Conservation (phyloP, 2,113 vertebrate genomes). For the Scomber japonicus region DNA sequence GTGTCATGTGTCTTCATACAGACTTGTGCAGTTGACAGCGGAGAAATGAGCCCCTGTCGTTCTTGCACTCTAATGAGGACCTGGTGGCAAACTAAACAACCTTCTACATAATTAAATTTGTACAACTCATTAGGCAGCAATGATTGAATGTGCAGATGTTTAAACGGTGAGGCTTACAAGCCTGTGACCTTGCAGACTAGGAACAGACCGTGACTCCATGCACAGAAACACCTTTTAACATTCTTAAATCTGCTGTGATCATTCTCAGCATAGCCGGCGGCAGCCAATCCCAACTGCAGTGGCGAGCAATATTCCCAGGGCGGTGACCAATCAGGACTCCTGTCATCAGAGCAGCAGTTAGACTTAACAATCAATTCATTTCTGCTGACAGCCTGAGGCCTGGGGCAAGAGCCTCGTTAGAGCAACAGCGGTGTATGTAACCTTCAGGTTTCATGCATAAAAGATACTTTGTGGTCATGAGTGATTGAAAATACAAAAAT, state of each 20-base stretch:
- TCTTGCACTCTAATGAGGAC: conserved; percentile 37
- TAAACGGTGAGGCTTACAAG: conserved; percentile 17
- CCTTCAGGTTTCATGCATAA: conserved; percentile 33
- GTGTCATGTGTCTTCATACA: neutral
- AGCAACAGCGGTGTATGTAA: conserved; percentile 12
- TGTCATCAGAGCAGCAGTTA: conserved; percentile 45
- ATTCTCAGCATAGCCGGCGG: conserved; percentile 44
- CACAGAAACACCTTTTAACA: conserved; percentile 26
- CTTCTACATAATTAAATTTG: conserved; percentile 71
- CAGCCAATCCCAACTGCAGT: conserved; percentile 21
- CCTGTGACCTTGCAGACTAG: conserved; percentile 56
- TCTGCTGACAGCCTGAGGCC: conserved; percentile 49
- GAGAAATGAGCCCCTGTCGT: conserved; percentile 9
- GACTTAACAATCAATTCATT: conserved; percentile 55
- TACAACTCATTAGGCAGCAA: conserved; percentile 67
- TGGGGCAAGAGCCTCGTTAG: conserved; percentile 15
- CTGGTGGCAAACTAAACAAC: conserved; percentile 41
- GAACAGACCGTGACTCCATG: neutral
- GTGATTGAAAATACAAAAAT: conserved; percentile 14
- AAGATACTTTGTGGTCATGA: neutral
- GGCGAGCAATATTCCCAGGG: conserved; percentile 48
- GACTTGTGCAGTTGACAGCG: neutral
- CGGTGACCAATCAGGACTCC: conserved; percentile 67
- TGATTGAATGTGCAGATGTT: conserved; percentile 62
- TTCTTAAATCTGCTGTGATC: conserved; percentile 52